A percentile compares a stretch with the other conserved stretches of the same genome.
phyloP scores from a whole-genome alignment of 2,888 invertebrate species.

The Anthrax anthrax region DNA sequence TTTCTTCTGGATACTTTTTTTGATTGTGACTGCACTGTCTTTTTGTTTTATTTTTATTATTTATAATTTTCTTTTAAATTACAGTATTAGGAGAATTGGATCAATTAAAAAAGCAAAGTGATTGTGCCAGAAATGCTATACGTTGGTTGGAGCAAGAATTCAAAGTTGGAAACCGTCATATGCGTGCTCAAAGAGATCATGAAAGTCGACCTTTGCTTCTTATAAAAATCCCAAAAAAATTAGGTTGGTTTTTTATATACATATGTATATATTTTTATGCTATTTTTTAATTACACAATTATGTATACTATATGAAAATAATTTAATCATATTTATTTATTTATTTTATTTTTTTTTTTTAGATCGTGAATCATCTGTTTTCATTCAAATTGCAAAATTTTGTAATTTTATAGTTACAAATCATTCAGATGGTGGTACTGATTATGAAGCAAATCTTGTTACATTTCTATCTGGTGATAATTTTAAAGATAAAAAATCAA shows the following conservation, averaged over 20 bases:
- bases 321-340: no score
- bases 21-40: constrained; percentile 1
- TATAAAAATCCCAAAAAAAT: constrained; percentile 62
- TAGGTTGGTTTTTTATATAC: constrained; percentile 39
- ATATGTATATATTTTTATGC: neutral
- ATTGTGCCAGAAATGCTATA: constrained; percentile 77
- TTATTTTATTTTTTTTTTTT: constrained; percentile 1
- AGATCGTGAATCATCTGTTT: constrained; percentile 33
- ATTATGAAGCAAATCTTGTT: constrained; percentile 42
- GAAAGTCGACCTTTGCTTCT: constrained; percentile 60
- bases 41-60: neutral
- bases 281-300: neutral
- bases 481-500: constrained; percentile 26
- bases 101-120: constrained; percentile 70
- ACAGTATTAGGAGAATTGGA: constrained; percentile 79
- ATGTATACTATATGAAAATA: no score
- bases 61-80: neutral
- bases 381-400: constrained; percentile 33
- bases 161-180: constrained; percentile 70
- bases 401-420: constrained; percentile 33
- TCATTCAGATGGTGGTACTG: constrained; percentile 38
- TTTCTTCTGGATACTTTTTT: no score
- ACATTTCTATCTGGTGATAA: constrained; percentile 59
- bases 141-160: constrained; percentile 86
- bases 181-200: constrained; percentile 73